Evolutionary conservation across 1,140 invertebrate genomes (phyloP).

Genomic region (Zaprionus kolodkinae): DNA sequence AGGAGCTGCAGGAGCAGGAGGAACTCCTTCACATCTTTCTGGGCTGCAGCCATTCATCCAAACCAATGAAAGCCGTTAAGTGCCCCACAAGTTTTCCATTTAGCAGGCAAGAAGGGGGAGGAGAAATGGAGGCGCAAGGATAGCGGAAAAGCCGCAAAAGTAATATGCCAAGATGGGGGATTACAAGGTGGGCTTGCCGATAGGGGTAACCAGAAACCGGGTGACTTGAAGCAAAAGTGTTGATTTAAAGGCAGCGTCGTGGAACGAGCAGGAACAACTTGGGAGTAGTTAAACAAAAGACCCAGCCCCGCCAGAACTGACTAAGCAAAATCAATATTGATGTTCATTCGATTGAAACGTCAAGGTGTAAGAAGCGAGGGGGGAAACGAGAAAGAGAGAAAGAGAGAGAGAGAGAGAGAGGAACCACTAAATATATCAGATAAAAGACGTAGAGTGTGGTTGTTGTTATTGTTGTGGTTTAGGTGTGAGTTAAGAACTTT

Average conservation of each 20-base stretch:
- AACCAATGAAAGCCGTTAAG: constrained; percentile 65
- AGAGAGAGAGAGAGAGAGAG: background rate
- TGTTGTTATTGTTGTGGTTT: background rate
- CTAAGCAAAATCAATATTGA: constrained; percentile 65
- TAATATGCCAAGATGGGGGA: constrained; percentile 41
- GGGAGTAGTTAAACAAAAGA: constrained; percentile 64
- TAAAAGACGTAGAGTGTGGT: constrained; percentile 30
- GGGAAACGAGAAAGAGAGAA: background rate
- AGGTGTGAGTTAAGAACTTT: constrained; percentile 25
- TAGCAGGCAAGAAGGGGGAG: constrained; percentile 11
- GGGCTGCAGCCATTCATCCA: constrained; percentile 39
- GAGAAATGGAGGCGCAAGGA: background rate
- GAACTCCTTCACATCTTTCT: background rate
- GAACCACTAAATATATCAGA: constrained; percentile 23
- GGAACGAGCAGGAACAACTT: constrained; percentile 25
- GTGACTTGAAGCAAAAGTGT: constrained; percentile 38
- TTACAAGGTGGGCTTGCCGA: background rate
- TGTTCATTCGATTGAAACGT: constrained; percentile 58
- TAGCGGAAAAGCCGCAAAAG: constrained; percentile 60
- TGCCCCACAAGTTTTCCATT: constrained; percentile 60
- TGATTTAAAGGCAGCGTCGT: constrained; percentile 48
- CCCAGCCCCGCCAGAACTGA: constrained; percentile 33
- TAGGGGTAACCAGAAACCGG: background rate
- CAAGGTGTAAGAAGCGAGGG: constrained; percentile 29
- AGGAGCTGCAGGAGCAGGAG: background rate